These are phyloP conservation scores for Drosophila barbarae DNA, from an alignment of 2,888 invertebrate genomes.

Conservation along the genomic window DNA sequence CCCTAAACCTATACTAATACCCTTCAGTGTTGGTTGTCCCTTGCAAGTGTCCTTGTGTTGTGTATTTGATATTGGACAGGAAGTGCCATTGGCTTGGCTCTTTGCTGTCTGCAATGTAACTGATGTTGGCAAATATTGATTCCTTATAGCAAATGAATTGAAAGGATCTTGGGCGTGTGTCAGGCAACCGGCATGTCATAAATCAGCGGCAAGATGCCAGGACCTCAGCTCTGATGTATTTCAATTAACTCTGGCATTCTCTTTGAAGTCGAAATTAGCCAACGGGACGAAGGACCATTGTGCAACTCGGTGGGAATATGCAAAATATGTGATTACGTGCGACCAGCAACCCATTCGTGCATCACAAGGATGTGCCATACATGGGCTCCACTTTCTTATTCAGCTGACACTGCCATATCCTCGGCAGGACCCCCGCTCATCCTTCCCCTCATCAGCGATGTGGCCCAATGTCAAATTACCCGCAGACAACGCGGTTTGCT, in stretches of 20 bases:
- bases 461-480: conserved; percentile 59
- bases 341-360: conserved; percentile 58
- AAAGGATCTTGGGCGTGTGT: conserved; percentile 35
- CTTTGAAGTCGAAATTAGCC: conserved; percentile 42
- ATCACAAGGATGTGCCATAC: conserved; percentile 34
- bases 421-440: background rate
- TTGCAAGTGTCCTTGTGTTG: background rate
- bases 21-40: conserved; percentile 1
- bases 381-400: conserved; percentile 2
- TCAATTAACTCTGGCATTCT: conserved; percentile 31
- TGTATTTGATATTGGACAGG: conserved; percentile 38
- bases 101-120: conserved; percentile 8
- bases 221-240: conserved; percentile 1
- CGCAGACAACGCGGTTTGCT: conserved; percentile 61
- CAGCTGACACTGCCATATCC: conserved; percentile 17
- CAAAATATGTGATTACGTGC: conserved; percentile 55
- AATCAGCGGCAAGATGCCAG: conserved; percentile 20
- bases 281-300: background rate
- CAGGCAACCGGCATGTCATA: conserved; percentile 36
- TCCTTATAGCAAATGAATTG: conserved; percentile 58
- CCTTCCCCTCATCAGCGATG: conserved; percentile 14
- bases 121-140: conserved; percentile 65
- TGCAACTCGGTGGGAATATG: conserved; percentile 15
- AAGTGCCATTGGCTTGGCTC: conserved; percentile 44
- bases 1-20: background rate